Evolutionary conservation across 2,797 vertebrate species (phyloP), one percentile per base, ranked within the genome.

Genomic region (Hippocampus kuda): DNA sequence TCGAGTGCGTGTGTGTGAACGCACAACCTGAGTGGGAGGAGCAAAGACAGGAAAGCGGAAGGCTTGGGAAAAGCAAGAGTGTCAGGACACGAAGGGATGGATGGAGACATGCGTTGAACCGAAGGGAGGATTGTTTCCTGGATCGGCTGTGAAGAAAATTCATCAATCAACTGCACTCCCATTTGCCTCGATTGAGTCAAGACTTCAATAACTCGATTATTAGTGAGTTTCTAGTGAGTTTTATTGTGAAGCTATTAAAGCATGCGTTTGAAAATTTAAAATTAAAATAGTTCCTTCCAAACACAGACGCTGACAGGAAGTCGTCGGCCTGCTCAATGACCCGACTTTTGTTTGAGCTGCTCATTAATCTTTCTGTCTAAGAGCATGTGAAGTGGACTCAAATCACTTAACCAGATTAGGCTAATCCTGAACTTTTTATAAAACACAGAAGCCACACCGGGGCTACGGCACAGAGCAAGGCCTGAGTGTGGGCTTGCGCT

Each of bases 341-440:
- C 61, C 75, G 64, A 72, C 81, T 74, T 78, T 73, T 81, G 78
- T 79, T 71, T 73, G 72, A 70, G 68, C 70, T 75, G 66, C 48
- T 53, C 38, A 76, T 77, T 84, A 82, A 87, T 84, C 83, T 84
- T 78, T 69, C 67, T 65, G 72, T 82, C 82, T 79, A 80, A 85
- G 76, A 86, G 78, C 85, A 86, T 81, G 86, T 76, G 75, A 89
- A 85, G 80, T 75, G 68, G 72, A 49, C 59, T 72, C 81, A 90
- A 92, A 92, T 90, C 87, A 82, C 88, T 88, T 91, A 90, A 91
- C 81, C 75, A 89, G 89, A 91, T 91, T 90, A 90, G 76, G 75
- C 79, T 88, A 89, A 91, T 90, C 90, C 87, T 73, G 77, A 79
- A 81, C 89, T 85, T 91, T 91, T 90, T 87, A 88, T 89, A 91